Conservation (phyloP, 1,140 invertebrate genomes). For the Papilio polyxenes region DNA sequence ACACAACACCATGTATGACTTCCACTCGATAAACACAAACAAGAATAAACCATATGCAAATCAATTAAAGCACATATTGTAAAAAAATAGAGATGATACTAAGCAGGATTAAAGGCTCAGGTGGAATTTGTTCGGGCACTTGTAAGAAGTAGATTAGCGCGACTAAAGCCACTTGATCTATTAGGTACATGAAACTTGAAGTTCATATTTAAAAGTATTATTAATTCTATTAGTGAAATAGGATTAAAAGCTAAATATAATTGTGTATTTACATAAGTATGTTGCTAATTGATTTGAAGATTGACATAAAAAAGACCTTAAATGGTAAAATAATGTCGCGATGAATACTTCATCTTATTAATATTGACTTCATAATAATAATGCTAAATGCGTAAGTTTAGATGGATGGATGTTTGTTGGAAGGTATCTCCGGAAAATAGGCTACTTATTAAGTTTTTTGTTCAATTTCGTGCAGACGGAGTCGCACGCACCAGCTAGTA, state of each 20-base stretch:
- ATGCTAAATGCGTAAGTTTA: too few species aligned
- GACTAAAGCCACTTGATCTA: not conserved
- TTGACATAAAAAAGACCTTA: not conserved
- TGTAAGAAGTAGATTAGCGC: conserved; percentile 9
- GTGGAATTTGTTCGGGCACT: conserved; percentile 16
- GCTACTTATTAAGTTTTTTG: too few species aligned
- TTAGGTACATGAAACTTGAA: not conserved
- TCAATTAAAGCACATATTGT: not conserved
- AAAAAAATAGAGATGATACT: not conserved
- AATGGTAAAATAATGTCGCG: not conserved
- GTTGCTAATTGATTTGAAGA: not conserved
- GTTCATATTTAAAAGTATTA: not conserved
- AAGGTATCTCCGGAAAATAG: too few species aligned
- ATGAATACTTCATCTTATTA: too few species aligned
- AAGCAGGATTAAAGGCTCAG: conserved; percentile 2
- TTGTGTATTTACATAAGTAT: not conserved
- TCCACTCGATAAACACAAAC: not conserved
- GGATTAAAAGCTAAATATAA: not conserved
- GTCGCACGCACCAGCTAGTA: too few species aligned
- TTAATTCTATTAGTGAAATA: not conserved
- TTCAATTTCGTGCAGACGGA: too few species aligned
- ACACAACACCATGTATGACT: not conserved
- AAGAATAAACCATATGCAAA: not conserved
- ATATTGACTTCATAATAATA: too few species aligned
- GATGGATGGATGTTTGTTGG: too few species aligned